Base-by-base conservation (phyloP, 2,797 vertebrate species). In the Telmatherina bonti region DNA sequence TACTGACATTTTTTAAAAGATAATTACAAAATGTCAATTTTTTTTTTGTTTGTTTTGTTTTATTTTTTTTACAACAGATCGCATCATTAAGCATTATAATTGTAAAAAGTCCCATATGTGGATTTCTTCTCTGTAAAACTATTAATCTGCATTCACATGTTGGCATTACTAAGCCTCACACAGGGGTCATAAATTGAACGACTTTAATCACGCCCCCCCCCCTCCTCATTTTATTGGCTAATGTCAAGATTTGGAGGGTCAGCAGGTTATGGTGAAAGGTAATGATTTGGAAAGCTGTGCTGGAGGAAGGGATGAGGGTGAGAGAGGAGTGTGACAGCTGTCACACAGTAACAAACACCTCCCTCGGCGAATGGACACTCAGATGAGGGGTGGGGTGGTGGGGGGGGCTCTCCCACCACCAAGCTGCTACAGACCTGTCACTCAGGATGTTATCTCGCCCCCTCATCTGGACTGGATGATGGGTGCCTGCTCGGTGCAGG, bases 381-480 rank as follows among this genome's bases (percentile, higher is more conserved):
- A 16, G 69, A 54, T 5, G 54, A 70, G 56, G 66, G 57, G 45
- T 43, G 58, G 57, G 41, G 58, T 29, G 35, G 16, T 22, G 5
- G n/a, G 47, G 43, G 57, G 59, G 47, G 38, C n/a, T 59, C 70
- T 73, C 51, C 79, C 77, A 87, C 59, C 67, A 64, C 73, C 88
- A 88, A 92, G 90, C 91, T 92, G 91, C 88, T 75, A 68, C 82
- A 62, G 60, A 72, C 63, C 82, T 87, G 89, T 92, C 92, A 92
- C 62, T 91, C 86, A 90, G 57, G 64, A 62, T 43, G 55, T 71
- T 88, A 80, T 84, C 76, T 11, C 52, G 30, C 68, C 57, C 65
- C 56, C 81, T 87, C 86, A 88, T 89, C 86, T 88, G 89, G 82
- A 84, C 74, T 55, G 67, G 65, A 57, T 82, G 78, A 84, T 76